Conservation (phyloP, 2,797 vertebrate genomes). For the Hippocampus kuda region DNA sequence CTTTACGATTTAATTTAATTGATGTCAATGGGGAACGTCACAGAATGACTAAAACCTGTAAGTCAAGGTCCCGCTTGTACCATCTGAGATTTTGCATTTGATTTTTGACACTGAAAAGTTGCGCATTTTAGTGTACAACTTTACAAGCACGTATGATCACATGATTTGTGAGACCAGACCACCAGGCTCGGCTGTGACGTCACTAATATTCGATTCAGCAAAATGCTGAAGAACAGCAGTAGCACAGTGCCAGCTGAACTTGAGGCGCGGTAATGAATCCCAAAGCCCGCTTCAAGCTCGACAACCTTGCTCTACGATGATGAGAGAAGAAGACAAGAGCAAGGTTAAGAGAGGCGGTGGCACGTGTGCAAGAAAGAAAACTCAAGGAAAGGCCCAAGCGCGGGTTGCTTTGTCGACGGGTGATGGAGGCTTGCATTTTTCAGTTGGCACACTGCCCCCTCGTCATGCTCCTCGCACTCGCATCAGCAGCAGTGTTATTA, state of each 20-base stretch:
- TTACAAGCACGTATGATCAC: background rate
- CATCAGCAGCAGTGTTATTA: slow-evolving; percentile 41
- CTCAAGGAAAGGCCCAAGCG: slow-evolving; percentile 7
- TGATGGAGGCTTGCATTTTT: slow-evolving; percentile 48
- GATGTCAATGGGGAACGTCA: background rate
- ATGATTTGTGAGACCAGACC: background rate
- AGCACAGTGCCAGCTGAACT: background rate
- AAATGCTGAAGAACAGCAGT: background rate
- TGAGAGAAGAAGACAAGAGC: slow-evolving; percentile 16
- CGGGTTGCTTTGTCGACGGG: slow-evolving; percentile 55
- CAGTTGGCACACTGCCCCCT: slow-evolving; percentile 56
- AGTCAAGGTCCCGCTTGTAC: background rate
- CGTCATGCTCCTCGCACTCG: slow-evolving; percentile 43
- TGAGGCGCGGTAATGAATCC: slow-evolving; percentile 33
- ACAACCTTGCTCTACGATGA: slow-evolving; percentile 2
- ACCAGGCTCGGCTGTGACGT: too few relatives aligned
- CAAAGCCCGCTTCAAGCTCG: background rate
- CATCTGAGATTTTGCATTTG: background rate
- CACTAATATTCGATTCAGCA: background rate
- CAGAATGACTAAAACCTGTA: background rate
- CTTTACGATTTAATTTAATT: too few relatives aligned
- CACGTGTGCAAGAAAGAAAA: slow-evolving; percentile 8
- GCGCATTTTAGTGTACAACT: background rate
- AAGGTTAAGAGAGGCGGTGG: slow-evolving; percentile 11
- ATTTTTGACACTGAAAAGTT: background rate